These are phyloP conservation scores for Leucopsar rothschildi DNA, from an alignment of 2,113 vertebrate species.

Conservation along the genomic window DNA sequence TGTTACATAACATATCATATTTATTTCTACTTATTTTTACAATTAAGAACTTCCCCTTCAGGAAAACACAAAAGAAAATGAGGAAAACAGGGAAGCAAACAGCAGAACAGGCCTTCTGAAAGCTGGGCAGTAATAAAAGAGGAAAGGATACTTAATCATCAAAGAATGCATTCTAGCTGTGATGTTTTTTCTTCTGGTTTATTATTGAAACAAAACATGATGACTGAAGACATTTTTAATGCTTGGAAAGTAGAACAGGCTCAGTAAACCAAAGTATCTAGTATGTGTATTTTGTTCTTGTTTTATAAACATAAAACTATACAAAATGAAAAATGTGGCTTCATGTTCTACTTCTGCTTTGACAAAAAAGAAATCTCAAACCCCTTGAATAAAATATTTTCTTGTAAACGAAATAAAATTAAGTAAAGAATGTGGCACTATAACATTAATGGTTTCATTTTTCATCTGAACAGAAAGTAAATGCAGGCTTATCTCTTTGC, in stretches of 20 bases:
- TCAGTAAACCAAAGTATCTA: constrained; percentile 34
- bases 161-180: constrained; percentile 46
- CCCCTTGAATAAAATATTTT: background rate
- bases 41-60: background rate
- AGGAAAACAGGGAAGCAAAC: background rate
- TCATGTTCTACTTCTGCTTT: constrained; percentile 26
- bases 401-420: background rate
- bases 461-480: background rate
- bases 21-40: constrained; percentile 35
- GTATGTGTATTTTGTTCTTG: background rate
- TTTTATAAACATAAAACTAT: constrained; percentile 42
- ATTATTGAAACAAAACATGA: constrained; percentile 66
- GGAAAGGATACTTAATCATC: constrained; percentile 23
- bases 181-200: constrained; percentile 43
- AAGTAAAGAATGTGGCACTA: background rate
- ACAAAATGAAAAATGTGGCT: constrained; percentile 61
- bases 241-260: constrained; percentile 21
- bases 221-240: constrained; percentile 63
- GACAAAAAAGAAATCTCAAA: background rate
- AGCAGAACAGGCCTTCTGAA: constrained; percentile 12
- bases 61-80: background rate
- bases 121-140: constrained; percentile 17
- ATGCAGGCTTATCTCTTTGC: background rate
- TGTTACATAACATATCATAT: background rate
- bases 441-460: background rate